A percentile compares a stretch with the other conserved stretches of the same genome.
Conservation (phyloP, 2,888 invertebrate genomes). For the Pilophorus perplexus region DNA sequence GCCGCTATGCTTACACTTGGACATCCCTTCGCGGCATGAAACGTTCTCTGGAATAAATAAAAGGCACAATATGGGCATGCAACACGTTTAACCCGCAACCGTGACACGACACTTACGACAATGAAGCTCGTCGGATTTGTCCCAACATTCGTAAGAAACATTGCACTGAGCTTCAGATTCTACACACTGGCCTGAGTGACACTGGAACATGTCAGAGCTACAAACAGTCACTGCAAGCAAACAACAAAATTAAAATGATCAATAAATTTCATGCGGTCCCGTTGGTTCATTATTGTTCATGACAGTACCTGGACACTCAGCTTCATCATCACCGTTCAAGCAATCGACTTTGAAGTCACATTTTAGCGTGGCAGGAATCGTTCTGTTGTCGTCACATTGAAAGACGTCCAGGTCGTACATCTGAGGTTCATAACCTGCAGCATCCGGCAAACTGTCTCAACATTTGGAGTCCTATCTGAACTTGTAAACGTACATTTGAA, state of each 20-base stretch:
- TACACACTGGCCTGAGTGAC: conserved; percentile 48
- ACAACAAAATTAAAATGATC: neutral
- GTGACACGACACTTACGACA: conserved; percentile 51
- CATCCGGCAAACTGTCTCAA: no score
- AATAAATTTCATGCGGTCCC: no score
- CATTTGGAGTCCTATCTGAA: no score
- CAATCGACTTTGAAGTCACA: conserved; percentile 54
- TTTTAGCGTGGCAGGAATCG: conserved; percentile 48
- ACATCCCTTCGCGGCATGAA: conserved; percentile 50
- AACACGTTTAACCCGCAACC: no score
- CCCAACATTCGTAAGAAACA: conserved; percentile 54
- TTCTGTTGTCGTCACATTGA: conserved; percentile 51
- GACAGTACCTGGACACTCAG: conserved; percentile 49
- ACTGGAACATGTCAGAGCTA: conserved; percentile 45
- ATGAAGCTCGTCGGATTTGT: conserved; percentile 54
- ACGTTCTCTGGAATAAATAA: conserved; percentile 47
- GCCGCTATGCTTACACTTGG: conserved; percentile 52
- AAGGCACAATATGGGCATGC: no score
- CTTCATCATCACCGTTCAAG: conserved; percentile 53
- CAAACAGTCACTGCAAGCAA: conserved; percentile 33
- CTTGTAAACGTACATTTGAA: no score
- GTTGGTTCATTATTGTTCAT: no score
- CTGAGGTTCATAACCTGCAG: neutral
- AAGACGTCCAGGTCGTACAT: conserved; percentile 40
- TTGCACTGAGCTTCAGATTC: conserved; percentile 51